A percentile compares a stretch with the other conserved stretches of the same genome.
Evolutionary conservation across 2,113 vertebrate species (phyloP).

Genomic region (Trachemys scripta): DNA sequence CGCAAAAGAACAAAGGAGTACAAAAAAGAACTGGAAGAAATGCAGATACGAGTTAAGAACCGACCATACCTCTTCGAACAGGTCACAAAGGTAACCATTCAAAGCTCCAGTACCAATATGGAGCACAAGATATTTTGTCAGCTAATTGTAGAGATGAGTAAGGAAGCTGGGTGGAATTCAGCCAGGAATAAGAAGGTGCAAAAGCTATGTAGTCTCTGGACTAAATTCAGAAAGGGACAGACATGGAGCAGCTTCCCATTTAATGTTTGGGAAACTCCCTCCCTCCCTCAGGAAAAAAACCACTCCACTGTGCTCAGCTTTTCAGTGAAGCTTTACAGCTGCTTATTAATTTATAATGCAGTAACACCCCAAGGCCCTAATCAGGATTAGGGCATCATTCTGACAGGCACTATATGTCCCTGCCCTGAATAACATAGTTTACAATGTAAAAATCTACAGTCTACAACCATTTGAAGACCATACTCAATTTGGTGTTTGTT

Average conservation of each 20-base stretch:
- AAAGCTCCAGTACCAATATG: neutral
- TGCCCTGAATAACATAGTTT: neutral
- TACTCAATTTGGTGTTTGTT: neutral
- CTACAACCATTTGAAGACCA: neutral
- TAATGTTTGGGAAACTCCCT: neutral
- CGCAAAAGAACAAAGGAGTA: constrained; percentile 89
- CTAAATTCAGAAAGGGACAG: neutral
- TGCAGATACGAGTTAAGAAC: constrained; percentile 87
- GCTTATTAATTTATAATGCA: neutral
- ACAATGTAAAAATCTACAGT: neutral
- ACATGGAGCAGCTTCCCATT: neutral
- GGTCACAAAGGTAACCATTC: constrained; percentile 83
- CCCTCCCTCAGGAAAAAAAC: neutral
- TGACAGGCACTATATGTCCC: neutral
- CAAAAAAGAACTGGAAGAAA: constrained; percentile 89
- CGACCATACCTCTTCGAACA: constrained; percentile 94
- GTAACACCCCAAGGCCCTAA: neutral
- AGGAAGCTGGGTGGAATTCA: neutral
- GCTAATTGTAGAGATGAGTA: neutral
- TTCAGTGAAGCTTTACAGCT: neutral
- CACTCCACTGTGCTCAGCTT: neutral
- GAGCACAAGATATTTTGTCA: neutral
- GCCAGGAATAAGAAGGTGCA: neutral
- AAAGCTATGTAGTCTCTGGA: neutral
- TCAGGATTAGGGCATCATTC: neutral